These are phyloP conservation scores for Iphiclides podalirius DNA, from an alignment of 2,888 invertebrate genomes.

Conservation along the genomic window DNA sequence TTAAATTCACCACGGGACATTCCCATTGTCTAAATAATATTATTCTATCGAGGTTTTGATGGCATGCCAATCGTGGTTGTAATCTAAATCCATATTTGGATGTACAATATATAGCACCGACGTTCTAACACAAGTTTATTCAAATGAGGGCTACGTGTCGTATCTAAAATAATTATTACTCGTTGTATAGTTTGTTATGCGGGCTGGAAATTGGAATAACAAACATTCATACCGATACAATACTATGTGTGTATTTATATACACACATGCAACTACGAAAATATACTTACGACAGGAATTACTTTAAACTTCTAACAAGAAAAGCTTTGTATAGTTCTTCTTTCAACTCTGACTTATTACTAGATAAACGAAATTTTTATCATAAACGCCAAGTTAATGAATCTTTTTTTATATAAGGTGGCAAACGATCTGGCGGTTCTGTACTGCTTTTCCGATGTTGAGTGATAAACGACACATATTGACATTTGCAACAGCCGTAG, in stretches of 20 bases:
- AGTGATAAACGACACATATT: too few species aligned
- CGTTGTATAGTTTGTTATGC: conserved; percentile 6
- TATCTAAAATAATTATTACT: not conserved
- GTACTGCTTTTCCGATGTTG: too few species aligned
- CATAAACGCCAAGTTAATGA: too few species aligned
- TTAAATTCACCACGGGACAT: too few species aligned
- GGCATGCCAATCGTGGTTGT: not conserved
- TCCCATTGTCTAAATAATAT: not conserved
- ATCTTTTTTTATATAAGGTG: too few species aligned
- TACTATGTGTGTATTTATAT: not conserved
- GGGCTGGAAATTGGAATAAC: conserved; percentile 1
- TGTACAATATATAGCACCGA: not conserved
- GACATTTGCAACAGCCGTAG: too few species aligned
- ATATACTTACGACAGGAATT: too few species aligned
- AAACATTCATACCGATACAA: not conserved
- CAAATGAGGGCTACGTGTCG: not conserved
- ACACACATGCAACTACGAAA: not conserved
- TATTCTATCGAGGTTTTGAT: not conserved
- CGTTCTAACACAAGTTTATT: not conserved
- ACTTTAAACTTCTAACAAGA: too few species aligned
- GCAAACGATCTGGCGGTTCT: too few species aligned
- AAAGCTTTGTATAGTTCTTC: too few species aligned
- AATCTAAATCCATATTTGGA: conserved; percentile 5
- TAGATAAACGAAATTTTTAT: too few species aligned
- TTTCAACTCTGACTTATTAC: too few species aligned